Percentiles rank a stretch among this genome's conserved stretches.
phyloP scores from a whole-genome alignment of 2,113 vertebrate species.

The Thinocorus orbignyianus region DNA sequence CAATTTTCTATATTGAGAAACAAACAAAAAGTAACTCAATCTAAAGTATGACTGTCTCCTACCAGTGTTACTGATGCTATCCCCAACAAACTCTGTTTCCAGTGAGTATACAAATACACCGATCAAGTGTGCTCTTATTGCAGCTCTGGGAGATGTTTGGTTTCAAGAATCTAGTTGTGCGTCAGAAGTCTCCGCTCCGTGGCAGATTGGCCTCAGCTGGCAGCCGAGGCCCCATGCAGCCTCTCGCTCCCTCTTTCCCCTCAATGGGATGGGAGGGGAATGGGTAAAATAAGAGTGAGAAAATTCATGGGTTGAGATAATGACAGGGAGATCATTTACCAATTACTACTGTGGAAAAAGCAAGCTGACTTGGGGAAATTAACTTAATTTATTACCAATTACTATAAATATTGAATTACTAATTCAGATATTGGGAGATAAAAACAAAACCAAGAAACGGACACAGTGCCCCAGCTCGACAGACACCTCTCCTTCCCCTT shows the following conservation, averaged over 20 bases:
- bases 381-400: neutral
- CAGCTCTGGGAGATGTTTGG: neutral
- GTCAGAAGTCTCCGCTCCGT: neutral
- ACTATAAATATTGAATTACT: neutral
- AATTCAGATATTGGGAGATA: neutral
- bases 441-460: accelerated
- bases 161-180: neutral
- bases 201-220: neutral
- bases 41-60: neutral
- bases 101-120: neutral
- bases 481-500: neutral
- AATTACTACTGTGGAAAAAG: neutral
- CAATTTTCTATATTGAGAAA: neutral
- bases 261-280: accelerated
- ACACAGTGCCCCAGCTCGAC: neutral
- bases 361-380: neutral
- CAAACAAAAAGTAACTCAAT: neutral
- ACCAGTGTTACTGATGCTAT: neutral
- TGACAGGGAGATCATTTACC: neutral
- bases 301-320: neutral
- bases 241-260: accelerated
- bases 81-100: neutral
- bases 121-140: neutral
- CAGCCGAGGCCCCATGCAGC: neutral
- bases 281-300: neutral